A percentile compares a stretch with the other conserved stretches of the same genome.
Evolutionary conservation across 2,113 vertebrate species (phyloP).

Genomic region (Scophthalmus maximus): DNA sequence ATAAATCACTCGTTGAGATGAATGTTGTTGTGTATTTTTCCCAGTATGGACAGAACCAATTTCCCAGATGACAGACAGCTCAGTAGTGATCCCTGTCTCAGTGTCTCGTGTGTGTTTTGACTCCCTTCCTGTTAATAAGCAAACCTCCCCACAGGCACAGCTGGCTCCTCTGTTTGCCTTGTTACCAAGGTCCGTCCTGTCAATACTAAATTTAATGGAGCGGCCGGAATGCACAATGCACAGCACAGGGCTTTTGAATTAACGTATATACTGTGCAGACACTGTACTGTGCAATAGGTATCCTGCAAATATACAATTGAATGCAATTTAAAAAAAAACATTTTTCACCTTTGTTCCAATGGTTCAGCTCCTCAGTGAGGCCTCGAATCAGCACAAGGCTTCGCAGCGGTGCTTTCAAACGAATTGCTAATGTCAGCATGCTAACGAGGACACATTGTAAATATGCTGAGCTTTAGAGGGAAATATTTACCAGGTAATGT

Average conservation of each 20-base stretch:
- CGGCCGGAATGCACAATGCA: conserved; percentile 32
- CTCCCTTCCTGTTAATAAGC: conserved; percentile 74
- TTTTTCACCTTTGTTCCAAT: too few species aligned
- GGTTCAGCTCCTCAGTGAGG: too few species aligned
- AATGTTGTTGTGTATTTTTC: conserved; percentile 14
- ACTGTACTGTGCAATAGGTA: background rate
- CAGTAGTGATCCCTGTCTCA: conserved; percentile 57
- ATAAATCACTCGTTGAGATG: conserved; percentile 16
- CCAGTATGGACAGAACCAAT: conserved; percentile 37
- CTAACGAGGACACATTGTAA: background rate
- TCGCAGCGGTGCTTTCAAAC: background rate
- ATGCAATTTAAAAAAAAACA: too few species aligned
- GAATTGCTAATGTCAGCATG: conserved; percentile 14
- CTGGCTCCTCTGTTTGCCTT: conserved; percentile 61
- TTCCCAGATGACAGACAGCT: conserved; percentile 63
- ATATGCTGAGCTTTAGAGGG: background rate
- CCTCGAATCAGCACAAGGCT: too few species aligned
- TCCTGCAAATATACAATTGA: background rate
- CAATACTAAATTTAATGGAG: conserved; percentile 63
- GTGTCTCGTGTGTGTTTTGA: conserved; percentile 61
- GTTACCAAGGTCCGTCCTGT: conserved; percentile 58
- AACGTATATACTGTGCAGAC: background rate
- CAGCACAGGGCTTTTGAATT: conserved; percentile 7
- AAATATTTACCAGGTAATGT: background rate
- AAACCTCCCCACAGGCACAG: conserved; percentile 64